Conservation (phyloP, 2,797 vertebrate species). For the Tympanoctomys barrerae region DNA sequence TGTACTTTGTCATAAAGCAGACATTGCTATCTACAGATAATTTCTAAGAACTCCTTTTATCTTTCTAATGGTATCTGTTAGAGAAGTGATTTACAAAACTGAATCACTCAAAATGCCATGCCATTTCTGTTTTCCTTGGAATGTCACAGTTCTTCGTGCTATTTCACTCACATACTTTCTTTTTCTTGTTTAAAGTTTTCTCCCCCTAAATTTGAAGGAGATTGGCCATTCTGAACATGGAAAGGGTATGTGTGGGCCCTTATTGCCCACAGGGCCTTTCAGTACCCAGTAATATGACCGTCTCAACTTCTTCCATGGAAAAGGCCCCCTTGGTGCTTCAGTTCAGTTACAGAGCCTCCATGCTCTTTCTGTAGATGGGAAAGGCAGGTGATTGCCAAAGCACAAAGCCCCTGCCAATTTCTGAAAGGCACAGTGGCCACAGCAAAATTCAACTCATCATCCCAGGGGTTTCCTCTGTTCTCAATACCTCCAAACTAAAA, state of each 20-base stretch:
- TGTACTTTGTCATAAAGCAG: background rate
- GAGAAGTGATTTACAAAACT: background rate
- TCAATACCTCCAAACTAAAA: background rate
- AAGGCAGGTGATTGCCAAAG: background rate
- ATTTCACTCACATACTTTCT: background rate
- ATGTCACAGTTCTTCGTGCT: background rate
- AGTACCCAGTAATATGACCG: background rate
- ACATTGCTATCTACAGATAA: background rate
- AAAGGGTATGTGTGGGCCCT: background rate
- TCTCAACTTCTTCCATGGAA: background rate
- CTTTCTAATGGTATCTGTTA: background rate
- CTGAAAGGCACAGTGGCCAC: background rate
- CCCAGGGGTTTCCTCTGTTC: background rate
- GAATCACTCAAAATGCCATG: background rate
- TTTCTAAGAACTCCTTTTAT: background rate
- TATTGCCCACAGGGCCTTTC: background rate
- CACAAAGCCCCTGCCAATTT: slow-evolving; percentile 10
- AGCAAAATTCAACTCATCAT: slow-evolving; percentile 8
- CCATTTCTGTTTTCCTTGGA: background rate
- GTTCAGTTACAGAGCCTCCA: background rate
- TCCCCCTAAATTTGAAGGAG: background rate
- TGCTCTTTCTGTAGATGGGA: background rate
- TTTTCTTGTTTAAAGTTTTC: background rate
- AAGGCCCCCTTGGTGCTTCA: background rate
- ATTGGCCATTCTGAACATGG: background rate